These are phyloP conservation scores for Theodoxus fluviatilis DNA, from an alignment of 2,888 invertebrate species.

Conservation along the genomic window DNA sequence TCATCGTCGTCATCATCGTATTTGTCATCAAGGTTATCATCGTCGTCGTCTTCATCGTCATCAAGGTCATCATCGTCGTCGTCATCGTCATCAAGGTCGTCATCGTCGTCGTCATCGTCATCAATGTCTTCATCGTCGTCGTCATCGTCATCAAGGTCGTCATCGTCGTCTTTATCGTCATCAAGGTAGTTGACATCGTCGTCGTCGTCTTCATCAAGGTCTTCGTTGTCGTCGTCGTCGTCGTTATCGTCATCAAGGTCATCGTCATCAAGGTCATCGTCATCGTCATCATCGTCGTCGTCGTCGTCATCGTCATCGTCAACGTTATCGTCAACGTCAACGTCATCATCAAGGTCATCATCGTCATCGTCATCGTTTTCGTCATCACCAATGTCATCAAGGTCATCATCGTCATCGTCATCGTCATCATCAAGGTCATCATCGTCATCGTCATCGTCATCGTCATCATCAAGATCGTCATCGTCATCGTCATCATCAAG, in stretches of 20 bases:
- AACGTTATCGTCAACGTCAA: constrained; percentile 7
- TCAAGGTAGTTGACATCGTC: not conserved
- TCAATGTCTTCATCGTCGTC: no score
- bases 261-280: not conserved
- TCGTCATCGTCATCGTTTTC: constrained; percentile 13
- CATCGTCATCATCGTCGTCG: not conserved
- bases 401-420: not conserved
- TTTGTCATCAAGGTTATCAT: no score
- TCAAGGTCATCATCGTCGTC: no score
- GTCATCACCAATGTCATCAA: not conserved
- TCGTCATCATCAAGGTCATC: not conserved
- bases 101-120: no score
- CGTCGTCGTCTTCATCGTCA: no score
- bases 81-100: no score
- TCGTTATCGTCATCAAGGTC: not conserved
- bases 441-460: constrained; percentile 12
- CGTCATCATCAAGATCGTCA: no score
- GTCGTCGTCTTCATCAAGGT: not conserved
- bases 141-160: no score
- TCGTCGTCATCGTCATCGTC: not conserved
- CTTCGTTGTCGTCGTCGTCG: not conserved
- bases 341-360: constrained; percentile 15
- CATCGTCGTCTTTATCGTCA: not conserved
- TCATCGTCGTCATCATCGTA: no score
- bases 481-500: constrained; percentile 4